Evolutionary conservation across 2,888 invertebrate genomes (phyloP), one percentile per base, ranked within the genome.

Genomic region (Dione juno): DNA sequence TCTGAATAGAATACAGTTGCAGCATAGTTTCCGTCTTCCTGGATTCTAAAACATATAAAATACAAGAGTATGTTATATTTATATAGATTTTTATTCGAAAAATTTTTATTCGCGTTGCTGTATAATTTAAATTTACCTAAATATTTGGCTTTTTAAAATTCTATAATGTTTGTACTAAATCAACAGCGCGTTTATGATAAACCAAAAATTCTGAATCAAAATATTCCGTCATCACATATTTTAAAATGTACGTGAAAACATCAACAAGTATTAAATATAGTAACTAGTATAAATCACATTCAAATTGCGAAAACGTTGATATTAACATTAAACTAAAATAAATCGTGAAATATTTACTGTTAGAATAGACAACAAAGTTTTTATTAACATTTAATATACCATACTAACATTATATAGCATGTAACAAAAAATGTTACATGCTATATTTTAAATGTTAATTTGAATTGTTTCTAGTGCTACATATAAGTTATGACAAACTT

Each of bases 1-100:
- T 94, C 93, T 57, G 94, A 94, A 94, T 95, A 96, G 83, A 94
- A 95, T 61, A 96, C 96, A 41, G 96, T 96, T 71, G 96, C 96
- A 50, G 96, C 93, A 77, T 95, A 95, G 76, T 94, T 96, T 66
- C 96, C 96, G 91, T 96, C 96, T 82, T 95, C 95, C 83, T 95
- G 94, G 73, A 94, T 94, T 82, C 95, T 93, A 77, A 35, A 85
- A 78, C 50, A 83, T 86, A 65, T 48, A 70, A 67, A 61, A 54
- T 21, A 5, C 13, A 2, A 10, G 1, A n/a, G n/a, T n/a, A 7
- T 43, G 14, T n/a, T 3, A 40, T 16, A 16, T 40, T 16, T 6
- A 19, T 10, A 6, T 11, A 16, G n/a, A n/a, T n/a, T n/a, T n/a
- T n/a, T n/a, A n/a, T n/a, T n/a, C n/a, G n/a, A n/a, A n/a, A n/a